These are phyloP conservation scores for Heliconius aoede DNA, from an alignment of 2,888 invertebrate genomes.

Conservation along the genomic window DNA sequence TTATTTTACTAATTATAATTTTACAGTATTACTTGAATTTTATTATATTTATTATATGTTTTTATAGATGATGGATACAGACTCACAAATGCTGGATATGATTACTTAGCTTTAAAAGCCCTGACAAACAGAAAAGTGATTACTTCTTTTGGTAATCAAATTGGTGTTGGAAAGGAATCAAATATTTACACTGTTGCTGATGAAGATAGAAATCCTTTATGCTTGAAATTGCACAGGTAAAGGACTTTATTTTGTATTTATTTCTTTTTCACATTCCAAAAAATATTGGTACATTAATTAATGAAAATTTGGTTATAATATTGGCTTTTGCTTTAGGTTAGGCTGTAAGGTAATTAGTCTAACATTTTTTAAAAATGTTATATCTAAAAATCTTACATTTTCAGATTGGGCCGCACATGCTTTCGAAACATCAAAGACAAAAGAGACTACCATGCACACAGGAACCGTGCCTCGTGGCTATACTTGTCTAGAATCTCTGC, in stretches of 20 bases:
- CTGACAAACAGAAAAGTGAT: slow-evolving; percentile 91
- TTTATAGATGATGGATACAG: slow-evolving; percentile 96
- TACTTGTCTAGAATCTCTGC: slow-evolving; percentile 98
- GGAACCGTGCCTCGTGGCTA: slow-evolving; percentile 96
- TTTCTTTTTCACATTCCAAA: not conserved
- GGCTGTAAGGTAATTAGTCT: not conserved
- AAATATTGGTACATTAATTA: not conserved
- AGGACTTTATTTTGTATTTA: not conserved
- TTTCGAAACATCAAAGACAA: slow-evolving; percentile 98
- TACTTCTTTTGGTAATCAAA: slow-evolving; percentile 97
- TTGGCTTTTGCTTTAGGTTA: no score
- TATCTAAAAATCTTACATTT: not conserved
- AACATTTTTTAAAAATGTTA: not conserved
- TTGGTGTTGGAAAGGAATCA: slow-evolving; percentile 99
- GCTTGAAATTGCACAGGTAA: slow-evolving; percentile 94
- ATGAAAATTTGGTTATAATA: no score
- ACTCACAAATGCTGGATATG: slow-evolving; percentile 97
- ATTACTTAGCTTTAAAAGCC: slow-evolving; percentile 96
- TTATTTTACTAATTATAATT: not conserved
- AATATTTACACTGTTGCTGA: slow-evolving; percentile 96
- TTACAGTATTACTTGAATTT: not conserved
- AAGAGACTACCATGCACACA: slow-evolving; percentile 97
- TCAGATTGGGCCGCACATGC: slow-evolving; percentile 95
- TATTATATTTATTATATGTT: not conserved
- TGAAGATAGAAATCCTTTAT: slow-evolving; percentile 90